A percentile compares a stretch with the other conserved stretches of the same genome.
These are phyloP conservation scores for Aricia agestis DNA, from an alignment of 1,140 invertebrate genomes.

Conservation along the genomic window DNA sequence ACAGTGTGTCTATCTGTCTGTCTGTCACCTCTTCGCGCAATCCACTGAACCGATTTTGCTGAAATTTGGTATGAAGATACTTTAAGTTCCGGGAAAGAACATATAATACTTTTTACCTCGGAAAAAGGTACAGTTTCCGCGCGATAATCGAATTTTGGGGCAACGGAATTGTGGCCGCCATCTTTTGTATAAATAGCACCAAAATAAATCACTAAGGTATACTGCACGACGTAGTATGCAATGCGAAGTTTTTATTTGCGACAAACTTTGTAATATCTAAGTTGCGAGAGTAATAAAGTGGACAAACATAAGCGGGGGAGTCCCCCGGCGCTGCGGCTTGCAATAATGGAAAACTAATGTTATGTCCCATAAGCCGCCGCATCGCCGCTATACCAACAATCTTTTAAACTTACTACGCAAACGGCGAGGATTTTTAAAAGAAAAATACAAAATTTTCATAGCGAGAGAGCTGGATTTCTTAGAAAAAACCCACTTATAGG, in stretches of 20 bases:
- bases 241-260: neutral
- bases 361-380: neutral
- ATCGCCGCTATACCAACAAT: neutral
- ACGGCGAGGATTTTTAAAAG: neutral
- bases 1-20: too few relatives aligned
- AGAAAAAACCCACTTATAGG: neutral
- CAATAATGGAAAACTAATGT: conserved; percentile 11
- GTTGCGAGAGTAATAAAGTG: neutral
- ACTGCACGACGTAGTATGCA: neutral
- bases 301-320: neutral
- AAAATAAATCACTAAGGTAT: neutral
- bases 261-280: conserved; percentile 5
- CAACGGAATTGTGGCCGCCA: too few relatives aligned
- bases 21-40: too few relatives aligned
- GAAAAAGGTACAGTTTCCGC: too few relatives aligned
- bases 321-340: neutral
- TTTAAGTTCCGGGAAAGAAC: too few relatives aligned
- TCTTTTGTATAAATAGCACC: too few relatives aligned
- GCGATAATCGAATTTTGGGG: too few relatives aligned
- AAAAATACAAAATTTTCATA: neutral
- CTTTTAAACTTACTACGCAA: neutral
- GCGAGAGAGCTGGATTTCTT: neutral
- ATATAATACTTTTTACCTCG: too few relatives aligned
- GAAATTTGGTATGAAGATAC: too few relatives aligned
- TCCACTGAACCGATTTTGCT: too few relatives aligned